A percentile compares a stretch with the other conserved stretches of the same genome.
Evolutionary conservation across 2,797 vertebrate genomes (phyloP).

Genomic region (Pseudochaenichthys georgianus): DNA sequence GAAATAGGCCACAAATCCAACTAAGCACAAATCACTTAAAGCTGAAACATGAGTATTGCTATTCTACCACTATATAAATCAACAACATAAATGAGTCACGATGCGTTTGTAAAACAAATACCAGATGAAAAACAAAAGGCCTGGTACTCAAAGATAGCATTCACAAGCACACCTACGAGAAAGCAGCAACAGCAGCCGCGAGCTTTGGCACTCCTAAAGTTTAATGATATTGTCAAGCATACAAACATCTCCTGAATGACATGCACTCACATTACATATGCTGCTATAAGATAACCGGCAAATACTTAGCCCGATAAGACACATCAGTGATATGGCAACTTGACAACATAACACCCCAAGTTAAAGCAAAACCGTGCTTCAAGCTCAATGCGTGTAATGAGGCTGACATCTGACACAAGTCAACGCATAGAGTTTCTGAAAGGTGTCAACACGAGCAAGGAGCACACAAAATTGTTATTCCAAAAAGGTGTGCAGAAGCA

Average conservation of each 20-base stretch:
- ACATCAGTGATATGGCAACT: conserved; percentile 8
- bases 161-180: neutral
- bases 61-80: conserved; percentile 27
- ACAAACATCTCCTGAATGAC: conserved; percentile 4
- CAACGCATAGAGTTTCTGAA: conserved; percentile 33
- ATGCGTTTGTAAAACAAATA: conserved; percentile 37
- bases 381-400: conserved; percentile 25
- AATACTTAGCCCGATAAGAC: neutral
- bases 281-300: neutral
- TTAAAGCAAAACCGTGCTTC: conserved; percentile 18
- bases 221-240: conserved; percentile 10
- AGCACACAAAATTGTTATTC: conserved; percentile 32
- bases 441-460: conserved; percentile 24
- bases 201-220: neutral
- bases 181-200: conserved; percentile 9
- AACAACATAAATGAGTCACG: conserved; percentile 22
- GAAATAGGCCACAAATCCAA: conserved; percentile 23
- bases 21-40: conserved; percentile 19
- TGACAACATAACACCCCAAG: neutral
- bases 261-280: conserved; percentile 1
- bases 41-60: conserved; percentile 16
- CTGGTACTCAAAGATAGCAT: neutral
- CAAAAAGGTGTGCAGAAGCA: conserved; percentile 35
- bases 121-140: conserved; percentile 9
- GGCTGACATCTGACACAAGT: conserved; percentile 29